phyloP scores from a whole-genome alignment of 2,888 invertebrate genomes.

The Thecocarcelia acutangulata region DNA sequence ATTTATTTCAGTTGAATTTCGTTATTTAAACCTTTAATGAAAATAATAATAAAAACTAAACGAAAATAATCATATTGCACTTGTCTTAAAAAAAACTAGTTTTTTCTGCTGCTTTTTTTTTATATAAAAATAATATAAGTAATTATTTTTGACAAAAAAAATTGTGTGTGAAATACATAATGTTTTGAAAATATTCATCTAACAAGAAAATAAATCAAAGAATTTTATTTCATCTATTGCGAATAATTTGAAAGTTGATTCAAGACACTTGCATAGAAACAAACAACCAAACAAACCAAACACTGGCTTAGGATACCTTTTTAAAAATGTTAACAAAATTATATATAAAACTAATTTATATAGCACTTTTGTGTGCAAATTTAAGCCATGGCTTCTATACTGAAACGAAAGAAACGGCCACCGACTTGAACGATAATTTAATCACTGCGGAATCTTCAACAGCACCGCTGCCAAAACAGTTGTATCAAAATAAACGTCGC shows the following conservation, averaged over 20 bases:
- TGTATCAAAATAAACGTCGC: constrained; percentile 73
- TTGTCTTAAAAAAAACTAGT: constrained; percentile 47
- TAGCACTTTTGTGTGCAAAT: constrained; percentile 18
- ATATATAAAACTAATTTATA: constrained; percentile 36
- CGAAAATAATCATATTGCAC: constrained; percentile 58
- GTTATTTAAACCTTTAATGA: constrained; percentile 23
- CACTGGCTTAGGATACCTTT: background rate
- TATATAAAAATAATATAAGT: constrained; percentile 7
- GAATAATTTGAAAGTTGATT: constrained; percentile 54
- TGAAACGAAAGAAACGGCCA: constrained; percentile 28
- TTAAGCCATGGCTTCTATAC: constrained; percentile 53
- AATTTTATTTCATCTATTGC: constrained; percentile 41
- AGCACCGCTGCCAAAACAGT: constrained; percentile 59
- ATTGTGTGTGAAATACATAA: background rate
- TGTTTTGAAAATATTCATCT: background rate
- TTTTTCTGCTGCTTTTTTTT: constrained; percentile 25
- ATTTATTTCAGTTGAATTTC: constrained; percentile 43
- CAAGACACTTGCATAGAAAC: background rate
- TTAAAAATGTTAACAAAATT: constrained; percentile 53
- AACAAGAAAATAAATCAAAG: constrained; percentile 47
- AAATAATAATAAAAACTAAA: constrained; percentile 30
- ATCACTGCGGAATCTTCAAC: constrained; percentile 47
- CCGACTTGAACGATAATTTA: constrained; percentile 38
- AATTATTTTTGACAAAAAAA: constrained; percentile 13
- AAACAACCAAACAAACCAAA: background rate